phyloP scores from a whole-genome alignment of 1,140 invertebrate genomes.

The Rhopalosiphum maidis region DNA sequence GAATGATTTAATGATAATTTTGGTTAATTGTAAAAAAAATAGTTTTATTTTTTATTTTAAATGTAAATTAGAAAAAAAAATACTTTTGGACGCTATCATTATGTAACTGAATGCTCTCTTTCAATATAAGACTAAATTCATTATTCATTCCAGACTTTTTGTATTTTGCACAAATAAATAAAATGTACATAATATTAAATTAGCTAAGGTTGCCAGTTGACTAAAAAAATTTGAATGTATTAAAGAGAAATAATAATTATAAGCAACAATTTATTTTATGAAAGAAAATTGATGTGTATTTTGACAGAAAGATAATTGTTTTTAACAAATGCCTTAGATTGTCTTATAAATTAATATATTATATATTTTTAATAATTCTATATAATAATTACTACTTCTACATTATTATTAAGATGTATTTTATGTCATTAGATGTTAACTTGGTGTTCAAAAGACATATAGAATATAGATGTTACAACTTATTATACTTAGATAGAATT shows the following conservation, averaged over 20 bases:
- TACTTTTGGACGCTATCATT: background rate
- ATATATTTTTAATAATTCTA: slow-evolving; percentile 35
- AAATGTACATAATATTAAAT: background rate
- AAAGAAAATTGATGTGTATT: background rate
- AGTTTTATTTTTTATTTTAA: background rate
- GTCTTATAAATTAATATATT: background rate
- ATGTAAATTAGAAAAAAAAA: background rate
- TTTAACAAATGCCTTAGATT: background rate
- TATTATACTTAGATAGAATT: background rate
- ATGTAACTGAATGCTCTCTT: slow-evolving; percentile 19
- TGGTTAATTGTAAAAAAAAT: background rate
- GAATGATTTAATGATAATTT: background rate
- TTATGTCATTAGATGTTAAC: background rate
- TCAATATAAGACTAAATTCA: background rate
- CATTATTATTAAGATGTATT: slow-evolving; percentile 8
- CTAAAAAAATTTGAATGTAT: background rate
- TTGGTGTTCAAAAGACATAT: slow-evolving; percentile 4
- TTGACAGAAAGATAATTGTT: background rate
- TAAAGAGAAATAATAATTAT: background rate
- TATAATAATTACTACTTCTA: background rate
- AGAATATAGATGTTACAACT: background rate
- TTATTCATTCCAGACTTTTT: slow-evolving; percentile 21
- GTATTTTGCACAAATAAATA: slow-evolving; percentile 2
- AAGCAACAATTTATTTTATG: background rate
- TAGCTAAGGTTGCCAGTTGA: background rate